These are phyloP conservation scores for Kryptopterus vitreolus DNA, from an alignment of 2,797 vertebrate species.

Conservation along the genomic window DNA sequence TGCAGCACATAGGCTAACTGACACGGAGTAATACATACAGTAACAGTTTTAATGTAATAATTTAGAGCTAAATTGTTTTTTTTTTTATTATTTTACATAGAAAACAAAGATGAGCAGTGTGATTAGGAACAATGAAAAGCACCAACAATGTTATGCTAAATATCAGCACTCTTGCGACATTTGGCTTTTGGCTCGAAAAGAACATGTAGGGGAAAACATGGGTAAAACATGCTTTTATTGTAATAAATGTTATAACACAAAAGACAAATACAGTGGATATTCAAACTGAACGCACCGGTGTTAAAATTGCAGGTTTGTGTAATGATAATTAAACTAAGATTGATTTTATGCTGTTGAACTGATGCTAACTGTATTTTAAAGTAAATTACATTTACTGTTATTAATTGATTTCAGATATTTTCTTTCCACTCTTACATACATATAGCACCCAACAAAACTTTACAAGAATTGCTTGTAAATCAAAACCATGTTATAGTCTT, in stretches of 20 bases:
- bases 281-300: background rate
- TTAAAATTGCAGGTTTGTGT: background rate
- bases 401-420: too few species aligned
- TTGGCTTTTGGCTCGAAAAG: background rate
- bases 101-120: background rate
- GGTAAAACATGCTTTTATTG: conserved; percentile 28
- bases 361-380: too few species aligned
- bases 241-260: background rate
- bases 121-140: background rate
- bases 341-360: too few species aligned
- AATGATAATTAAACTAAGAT: background rate
- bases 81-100: too few species aligned
- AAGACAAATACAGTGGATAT: background rate
- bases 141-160: background rate
- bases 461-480: background rate
- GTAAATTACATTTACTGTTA: too few species aligned
- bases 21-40: background rate
- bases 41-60: background rate
- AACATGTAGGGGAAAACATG: conserved; percentile 7
- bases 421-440: too few species aligned
- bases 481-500: background rate
- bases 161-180: background rate
- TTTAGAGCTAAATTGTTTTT: background rate
- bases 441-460: too few species aligned
- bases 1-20: background rate